Evolutionary conservation across 2,888 invertebrate genomes (phyloP).

Genomic region (Scaptodrosophila latifasciaeformis): DNA sequence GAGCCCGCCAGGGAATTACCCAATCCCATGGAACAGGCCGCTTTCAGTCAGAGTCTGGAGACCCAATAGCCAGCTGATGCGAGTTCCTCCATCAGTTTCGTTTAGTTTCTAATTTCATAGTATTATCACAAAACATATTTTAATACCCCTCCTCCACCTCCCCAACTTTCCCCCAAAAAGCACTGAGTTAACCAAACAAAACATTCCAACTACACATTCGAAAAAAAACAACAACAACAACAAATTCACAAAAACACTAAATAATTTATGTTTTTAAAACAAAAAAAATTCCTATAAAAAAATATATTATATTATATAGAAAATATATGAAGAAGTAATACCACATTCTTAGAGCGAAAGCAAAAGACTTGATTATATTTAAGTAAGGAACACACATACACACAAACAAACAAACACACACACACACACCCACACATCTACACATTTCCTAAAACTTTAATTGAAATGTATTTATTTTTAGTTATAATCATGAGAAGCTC

Average conservation of each 20-base stretch:
- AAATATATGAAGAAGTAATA: constrained; percentile 46
- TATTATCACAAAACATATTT: constrained; percentile 41
- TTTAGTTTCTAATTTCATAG: too few species aligned
- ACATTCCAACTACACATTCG: constrained; percentile 58
- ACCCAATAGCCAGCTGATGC: too few species aligned
- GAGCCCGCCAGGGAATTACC: too few species aligned
- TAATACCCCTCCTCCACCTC: constrained; percentile 30
- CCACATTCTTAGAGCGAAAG: constrained; percentile 48
- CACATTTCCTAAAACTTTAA: constrained; percentile 33
- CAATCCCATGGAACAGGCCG: too few species aligned
- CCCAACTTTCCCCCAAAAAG: background rate
- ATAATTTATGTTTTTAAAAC: too few species aligned
- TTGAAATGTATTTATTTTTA: constrained; percentile 48
- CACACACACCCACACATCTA: too few species aligned
- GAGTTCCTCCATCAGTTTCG: too few species aligned
- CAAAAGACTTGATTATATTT: constrained; percentile 66
- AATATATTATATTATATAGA: constrained; percentile 19
- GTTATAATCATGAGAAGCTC: constrained; percentile 17
- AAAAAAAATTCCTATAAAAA: constrained; percentile 6
- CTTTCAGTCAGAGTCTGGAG: too few species aligned
- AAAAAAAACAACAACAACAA: constrained; percentile 10
- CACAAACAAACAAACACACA: too few species aligned
- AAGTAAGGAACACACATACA: too few species aligned
- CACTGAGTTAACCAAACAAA: too few species aligned
- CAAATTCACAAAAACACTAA: constrained; percentile 6